Percentiles rank a stretch among this genome's conserved stretches.
Conservation (phyloP, 2,797 vertebrate genomes). For the Pygocentrus nattereri region DNA sequence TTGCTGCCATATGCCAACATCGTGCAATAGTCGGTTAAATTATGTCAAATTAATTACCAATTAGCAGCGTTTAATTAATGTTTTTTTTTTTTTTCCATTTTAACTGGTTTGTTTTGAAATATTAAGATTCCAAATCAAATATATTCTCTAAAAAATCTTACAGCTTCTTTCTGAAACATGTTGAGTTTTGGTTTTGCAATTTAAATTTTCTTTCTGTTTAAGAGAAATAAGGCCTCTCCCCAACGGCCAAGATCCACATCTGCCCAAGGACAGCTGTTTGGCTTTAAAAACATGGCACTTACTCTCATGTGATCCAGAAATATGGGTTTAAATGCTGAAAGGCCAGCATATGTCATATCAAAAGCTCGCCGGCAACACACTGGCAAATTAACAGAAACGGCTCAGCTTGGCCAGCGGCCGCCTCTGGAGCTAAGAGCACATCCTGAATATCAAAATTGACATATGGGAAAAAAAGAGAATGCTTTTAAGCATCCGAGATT, state of each 20-base stretch:
- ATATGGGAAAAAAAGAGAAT: background rate
- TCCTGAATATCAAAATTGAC: background rate
- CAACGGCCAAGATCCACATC: background rate
- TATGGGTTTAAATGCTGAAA: constrained; percentile 2
- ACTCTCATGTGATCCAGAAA: background rate
- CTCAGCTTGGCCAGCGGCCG: background rate
- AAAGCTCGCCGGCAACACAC: background rate
- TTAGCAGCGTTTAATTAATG: too few relatives aligned
- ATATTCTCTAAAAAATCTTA: too few relatives aligned
- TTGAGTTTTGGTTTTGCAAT: too few relatives aligned
- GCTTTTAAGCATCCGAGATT: background rate
- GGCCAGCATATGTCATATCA: constrained; percentile 33
- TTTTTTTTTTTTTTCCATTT: too few relatives aligned
- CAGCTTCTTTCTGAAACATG: too few relatives aligned
- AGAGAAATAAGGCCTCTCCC: background rate
- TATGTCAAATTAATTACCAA: too few relatives aligned
- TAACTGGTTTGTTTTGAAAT: too few relatives aligned
- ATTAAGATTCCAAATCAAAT: too few relatives aligned
- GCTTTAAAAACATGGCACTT: background rate
- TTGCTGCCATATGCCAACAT: too few relatives aligned
- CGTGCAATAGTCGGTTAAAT: too few relatives aligned
- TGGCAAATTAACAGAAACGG: background rate
- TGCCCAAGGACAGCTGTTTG: background rate
- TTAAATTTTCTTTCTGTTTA: background rate
- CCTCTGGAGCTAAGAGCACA: constrained; percentile 1